Conservation (phyloP, 2,797 vertebrate species). For the Siniperca scherzeri region DNA sequence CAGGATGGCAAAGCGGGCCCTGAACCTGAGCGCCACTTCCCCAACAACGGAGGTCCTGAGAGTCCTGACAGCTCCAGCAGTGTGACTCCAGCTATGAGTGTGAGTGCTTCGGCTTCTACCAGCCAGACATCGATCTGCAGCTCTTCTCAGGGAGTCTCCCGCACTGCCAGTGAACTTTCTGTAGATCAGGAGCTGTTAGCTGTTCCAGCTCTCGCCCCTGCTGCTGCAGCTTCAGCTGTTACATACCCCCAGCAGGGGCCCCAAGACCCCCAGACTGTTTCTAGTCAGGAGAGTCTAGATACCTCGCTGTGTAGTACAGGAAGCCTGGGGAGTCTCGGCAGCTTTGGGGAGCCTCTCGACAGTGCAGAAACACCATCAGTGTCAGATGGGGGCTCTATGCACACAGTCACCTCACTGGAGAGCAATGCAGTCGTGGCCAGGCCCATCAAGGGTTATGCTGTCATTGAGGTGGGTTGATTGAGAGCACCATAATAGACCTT, state of each 20-base stretch:
- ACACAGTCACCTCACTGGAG: slow-evolving; percentile 92
- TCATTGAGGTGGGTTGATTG: slow-evolving; percentile 92
- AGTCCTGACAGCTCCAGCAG: slow-evolving; percentile 96
- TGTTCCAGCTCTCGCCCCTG: slow-evolving; percentile 83
- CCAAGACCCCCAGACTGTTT: slow-evolving; percentile 91
- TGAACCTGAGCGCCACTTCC: slow-evolving; percentile 86
- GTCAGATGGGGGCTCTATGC: slow-evolving; percentile 92
- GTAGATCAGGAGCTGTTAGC: slow-evolving; percentile 88
- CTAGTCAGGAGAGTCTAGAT: slow-evolving; percentile 97
- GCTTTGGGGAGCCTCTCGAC: slow-evolving; percentile 93
- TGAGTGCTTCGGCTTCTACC: slow-evolving; percentile 94
- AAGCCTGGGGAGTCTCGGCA: slow-evolving; percentile 95
- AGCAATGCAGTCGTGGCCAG: slow-evolving; percentile 86
- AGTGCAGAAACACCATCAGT: slow-evolving; percentile 88
- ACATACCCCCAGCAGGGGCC: slow-evolving; percentile 82
- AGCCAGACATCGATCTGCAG: slow-evolving; percentile 97
- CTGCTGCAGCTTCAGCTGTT: slow-evolving; percentile 84
- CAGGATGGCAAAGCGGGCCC: slow-evolving; percentile 83
- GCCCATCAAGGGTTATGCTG: slow-evolving; percentile 97
- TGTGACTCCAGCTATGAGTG: slow-evolving; percentile 92
- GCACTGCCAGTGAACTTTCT: slow-evolving; percentile 92
- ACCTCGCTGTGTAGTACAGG: slow-evolving; percentile 96
- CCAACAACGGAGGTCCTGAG: slow-evolving; percentile 84
- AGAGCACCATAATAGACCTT: background rate
- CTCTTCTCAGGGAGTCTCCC: slow-evolving; percentile 94